Evolutionary conservation across 2,888 invertebrate species (phyloP), one percentile per base, ranked within the genome.

Genomic region (Spodoptera exigua): DNA sequence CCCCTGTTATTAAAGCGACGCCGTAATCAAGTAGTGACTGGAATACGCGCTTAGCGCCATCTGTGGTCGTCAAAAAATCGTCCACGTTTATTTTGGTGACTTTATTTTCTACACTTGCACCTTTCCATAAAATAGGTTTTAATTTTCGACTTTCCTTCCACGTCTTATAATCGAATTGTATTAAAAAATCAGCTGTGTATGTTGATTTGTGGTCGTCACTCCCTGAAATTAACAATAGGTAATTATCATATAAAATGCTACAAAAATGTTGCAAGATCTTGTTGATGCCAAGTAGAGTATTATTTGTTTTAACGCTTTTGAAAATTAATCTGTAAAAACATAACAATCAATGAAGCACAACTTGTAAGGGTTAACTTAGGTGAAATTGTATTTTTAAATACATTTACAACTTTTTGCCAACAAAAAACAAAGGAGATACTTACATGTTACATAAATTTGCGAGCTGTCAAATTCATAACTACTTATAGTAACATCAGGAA

Each of bases 201-300:
- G 63, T 78, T 0, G 96, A 95, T 69, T 87, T 74, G 74, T 96
- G 96, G 0, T 86, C 85, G 81, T 96, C 96, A 46, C 86, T 91
- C 96, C 96, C 96, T 96, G 73, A 57, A 89, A 88, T 11, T 10
- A 0, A 21, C 46, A 5, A 37, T 55, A n/a, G n/a, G n/a, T n/a
- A 21, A 5, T 21, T 21, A 5, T 21, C 7, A 5, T 21, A 3
- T 5, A 3, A 21, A 7, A 21, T 7, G 21, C 21, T 21, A 21
- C 21, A 21, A 7, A 27, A 27, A 9, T 9, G 1, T 1, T 7
- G 27, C 27, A 5, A 27, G 27, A 27, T 27, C 27, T 5, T 5
- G 0, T 9, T 1, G 27, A 9, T 27, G 27, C 27, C 9, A n/a
- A n/a, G n/a, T n/a, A n/a, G n/a, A n/a, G n/a, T n/a, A n/a, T n/a